These are phyloP conservation scores for Sympetrum striolatum DNA, from an alignment of 2,888 invertebrate species.

Conservation along the genomic window DNA sequence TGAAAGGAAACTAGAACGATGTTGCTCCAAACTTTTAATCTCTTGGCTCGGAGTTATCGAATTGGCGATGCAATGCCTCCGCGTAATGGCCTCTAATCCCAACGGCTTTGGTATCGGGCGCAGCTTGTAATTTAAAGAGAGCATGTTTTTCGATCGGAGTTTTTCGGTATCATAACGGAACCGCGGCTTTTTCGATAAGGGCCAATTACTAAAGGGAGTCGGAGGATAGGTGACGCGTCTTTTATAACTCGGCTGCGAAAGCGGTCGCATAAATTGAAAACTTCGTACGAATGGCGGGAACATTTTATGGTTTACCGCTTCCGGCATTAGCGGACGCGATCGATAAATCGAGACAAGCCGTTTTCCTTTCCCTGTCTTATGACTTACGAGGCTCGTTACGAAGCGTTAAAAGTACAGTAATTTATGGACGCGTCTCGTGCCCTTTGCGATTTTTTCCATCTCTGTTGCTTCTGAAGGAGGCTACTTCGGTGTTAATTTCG, in stretches of 20 bases:
- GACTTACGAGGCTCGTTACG: not conserved
- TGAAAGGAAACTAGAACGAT: too few relatives aligned
- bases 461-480: too few relatives aligned
- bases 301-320: not conserved
- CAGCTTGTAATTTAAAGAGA: too few relatives aligned
- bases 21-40: too few relatives aligned
- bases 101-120: too few relatives aligned
- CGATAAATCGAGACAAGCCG: not conserved
- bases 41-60: too few relatives aligned
- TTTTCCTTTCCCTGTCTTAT: not conserved
- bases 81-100: too few relatives aligned
- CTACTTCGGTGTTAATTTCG: too few relatives aligned
- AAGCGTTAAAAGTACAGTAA: not conserved
- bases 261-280: not conserved
- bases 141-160: too few relatives aligned
- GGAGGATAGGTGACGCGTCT: not conserved
- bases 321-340: not conserved
- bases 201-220: not conserved
- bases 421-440: not conserved
- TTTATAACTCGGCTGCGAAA: not conserved
- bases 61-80: too few relatives aligned
- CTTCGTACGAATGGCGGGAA: not conserved
- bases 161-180: too few relatives aligned
- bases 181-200: not conserved
- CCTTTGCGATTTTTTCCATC: too few relatives aligned